Base-by-base conservation (phyloP, 1,140 invertebrate genomes). In the Ericerus pela region DNA sequence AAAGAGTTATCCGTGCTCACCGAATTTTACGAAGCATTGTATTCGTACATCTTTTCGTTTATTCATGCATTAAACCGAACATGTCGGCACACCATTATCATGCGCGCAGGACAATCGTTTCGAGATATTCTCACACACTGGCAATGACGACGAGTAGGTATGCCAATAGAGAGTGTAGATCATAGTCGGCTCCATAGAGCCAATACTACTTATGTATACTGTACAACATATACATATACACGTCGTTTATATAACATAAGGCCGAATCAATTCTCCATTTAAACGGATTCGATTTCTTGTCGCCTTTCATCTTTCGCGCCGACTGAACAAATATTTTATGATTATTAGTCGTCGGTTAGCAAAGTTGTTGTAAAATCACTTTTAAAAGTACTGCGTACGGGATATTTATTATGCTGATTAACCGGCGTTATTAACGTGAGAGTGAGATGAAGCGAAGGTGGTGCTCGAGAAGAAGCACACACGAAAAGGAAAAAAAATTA, bases 21-120 rank as follows among this genome's bases (percentile, higher is more conserved):
- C 41, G 41, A 47, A 47, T 47, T 47, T 47, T 47, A 47, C 41
- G 41, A 47, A 47, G 41, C 41, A 47, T 47, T 47, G 41, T 47
- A 5, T 16, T 41, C n/a, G n/a, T 41, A 41, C 20, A 47, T 24
- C 11, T 47, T 47, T 47, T 33, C 41, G 41, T 47, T 47, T 47
- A 47, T 47, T 47, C 41, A 47, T 47, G 41, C 41, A 47, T 47
- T 47, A 47, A 47, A 47, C 16, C 16, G 11, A 47, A 47, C 37
- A 47, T 47, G 41, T 47, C 41, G 41, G 41, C 20, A n/a, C n/a
- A 47, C 41, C 41, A 47, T 47, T 47, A 47, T 5, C 41, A 47
- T 47, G 26, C 41, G 22, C 26, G 41, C 8, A 47, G 16, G 41
- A 47, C 41, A 47, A 47, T 47, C 41, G 41, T 47, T 47, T 18